Base-by-base conservation (phyloP, 2,113 vertebrate genomes). In the Anguilla japonica region DNA sequence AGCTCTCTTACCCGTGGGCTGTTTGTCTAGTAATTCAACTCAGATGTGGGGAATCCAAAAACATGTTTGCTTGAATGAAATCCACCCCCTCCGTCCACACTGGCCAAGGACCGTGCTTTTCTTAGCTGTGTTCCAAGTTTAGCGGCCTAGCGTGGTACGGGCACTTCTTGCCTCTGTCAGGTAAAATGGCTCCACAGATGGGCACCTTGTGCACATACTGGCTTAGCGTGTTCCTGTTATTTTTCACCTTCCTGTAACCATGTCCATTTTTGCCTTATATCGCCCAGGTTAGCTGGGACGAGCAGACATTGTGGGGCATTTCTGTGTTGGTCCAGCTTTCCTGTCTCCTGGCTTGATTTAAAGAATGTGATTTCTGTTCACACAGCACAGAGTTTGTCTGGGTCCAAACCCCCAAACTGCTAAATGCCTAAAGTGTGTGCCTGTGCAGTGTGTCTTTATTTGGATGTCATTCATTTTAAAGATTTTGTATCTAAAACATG, bases 21-120 rank as follows among this genome's bases (percentile, higher is more conserved):
- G 94, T 96, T 96, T 96, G 95, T 93, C 92, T 95, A 94, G 94
- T 96, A 95, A 95, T 95, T 95, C 94, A 93, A 95, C 91, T 95
- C 94, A 94, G 92, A 95, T 95, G 94, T 95, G 94, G 93, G 94
- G 93, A 93, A 94, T 95, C 94, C 92, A 94, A 95, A 95, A 95
- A 93, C 94, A 95, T 95, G 95, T 95, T 95, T 95, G 92, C 93
- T 93, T 95, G 93, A 95, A 94, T 92, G 92, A 95, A 94, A 92
- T 95, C 93, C 94, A 93, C 93, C 92, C 50, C 92, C 92, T 93
- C 93, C 93, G 90, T 93, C 92, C 94, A 93, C 92, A 89, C 84
- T 92, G 90, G 93, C 94, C 93, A 94, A 92, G 93, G 92, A 91
- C 91, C 91, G 85, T 93, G 94, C 94, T 95, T 95, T 95, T 94